Evolutionary conservation across 2,113 vertebrate genomes (phyloP).

Genomic region (Alosa alosa): DNA sequence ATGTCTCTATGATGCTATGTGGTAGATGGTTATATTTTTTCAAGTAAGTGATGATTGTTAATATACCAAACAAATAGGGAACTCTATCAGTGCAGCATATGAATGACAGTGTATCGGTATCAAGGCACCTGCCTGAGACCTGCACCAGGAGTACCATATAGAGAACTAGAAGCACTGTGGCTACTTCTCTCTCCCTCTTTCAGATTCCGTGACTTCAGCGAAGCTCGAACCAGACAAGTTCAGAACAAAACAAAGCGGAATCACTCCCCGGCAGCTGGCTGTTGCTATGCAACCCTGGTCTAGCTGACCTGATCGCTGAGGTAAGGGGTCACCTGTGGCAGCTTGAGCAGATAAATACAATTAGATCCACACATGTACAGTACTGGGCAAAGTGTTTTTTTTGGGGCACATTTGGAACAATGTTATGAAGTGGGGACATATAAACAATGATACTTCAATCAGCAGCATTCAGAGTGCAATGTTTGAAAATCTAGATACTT

Average conservation of each 20-base stretch:
- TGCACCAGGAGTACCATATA: not conserved
- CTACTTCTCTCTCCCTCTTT: not conserved
- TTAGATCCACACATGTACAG: not conserved
- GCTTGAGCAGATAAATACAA: not conserved
- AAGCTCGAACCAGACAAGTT: conserved; percentile 89
- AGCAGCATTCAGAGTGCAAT: not conserved
- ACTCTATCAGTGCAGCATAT: not conserved
- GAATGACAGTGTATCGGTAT: not conserved
- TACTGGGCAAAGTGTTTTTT: no score
- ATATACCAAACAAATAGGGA: no score
- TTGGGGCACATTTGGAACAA: no score
- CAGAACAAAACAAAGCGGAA: conserved; percentile 98
- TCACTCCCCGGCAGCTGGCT: conserved; percentile 96
- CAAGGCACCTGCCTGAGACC: not conserved
- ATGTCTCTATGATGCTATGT: no score
- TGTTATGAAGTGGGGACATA: not conserved
- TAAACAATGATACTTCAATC: not conserved
- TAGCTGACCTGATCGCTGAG: conserved; percentile 92
- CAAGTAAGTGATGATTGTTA: no score
- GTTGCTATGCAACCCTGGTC: conserved; percentile 91
- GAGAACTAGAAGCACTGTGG: not conserved
- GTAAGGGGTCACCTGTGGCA: conserved; percentile 57
- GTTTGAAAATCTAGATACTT: not conserved
- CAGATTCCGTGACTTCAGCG: conserved; percentile 89
- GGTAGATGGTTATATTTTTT: not conserved